Conservation (phyloP, 2,888 invertebrate genomes). For the Herminia tarsipennalis region DNA sequence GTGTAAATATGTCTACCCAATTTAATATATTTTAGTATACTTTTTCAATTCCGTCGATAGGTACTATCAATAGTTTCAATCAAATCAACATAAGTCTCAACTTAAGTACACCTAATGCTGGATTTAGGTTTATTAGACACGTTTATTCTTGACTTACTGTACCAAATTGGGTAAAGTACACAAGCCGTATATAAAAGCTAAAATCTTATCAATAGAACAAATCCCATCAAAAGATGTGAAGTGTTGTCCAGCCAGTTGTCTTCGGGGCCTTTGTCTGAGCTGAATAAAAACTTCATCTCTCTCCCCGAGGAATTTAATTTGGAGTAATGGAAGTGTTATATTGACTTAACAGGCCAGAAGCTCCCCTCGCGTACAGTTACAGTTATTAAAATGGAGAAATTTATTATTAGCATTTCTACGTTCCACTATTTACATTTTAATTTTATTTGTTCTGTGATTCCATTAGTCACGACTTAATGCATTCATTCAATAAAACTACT, state of each 20-base stretch:
- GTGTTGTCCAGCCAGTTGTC: constrained; percentile 60
- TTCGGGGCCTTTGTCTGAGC: constrained; percentile 71
- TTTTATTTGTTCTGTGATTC: constrained; percentile 85
- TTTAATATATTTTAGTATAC: too few species aligned
- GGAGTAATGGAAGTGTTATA: constrained; percentile 86
- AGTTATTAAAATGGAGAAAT: constrained; percentile 86
- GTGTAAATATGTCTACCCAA: too few species aligned
- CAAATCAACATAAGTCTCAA: too few species aligned
- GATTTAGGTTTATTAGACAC: too few species aligned
- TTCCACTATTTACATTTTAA: constrained; percentile 84
- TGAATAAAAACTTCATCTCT: constrained; percentile 83
- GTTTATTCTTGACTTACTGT: too few species aligned
- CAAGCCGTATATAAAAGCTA: neutral
- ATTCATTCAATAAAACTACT: constrained; percentile 70
- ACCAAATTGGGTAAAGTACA: too few species aligned
- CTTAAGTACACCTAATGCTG: too few species aligned
- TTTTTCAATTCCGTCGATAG: too few species aligned
- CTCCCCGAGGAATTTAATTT: constrained; percentile 85
- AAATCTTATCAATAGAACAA: constrained; percentile 4
- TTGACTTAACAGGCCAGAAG: constrained; percentile 85
- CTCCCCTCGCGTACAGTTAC: constrained; percentile 79
- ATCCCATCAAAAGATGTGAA: constrained; percentile 42
- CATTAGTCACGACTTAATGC: constrained; percentile 81
- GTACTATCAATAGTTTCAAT: too few species aligned
- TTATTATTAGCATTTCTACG: constrained; percentile 84